Base-by-base conservation (phyloP, 1,140 invertebrate genomes). In the Acromyrmex charruanus region DNA sequence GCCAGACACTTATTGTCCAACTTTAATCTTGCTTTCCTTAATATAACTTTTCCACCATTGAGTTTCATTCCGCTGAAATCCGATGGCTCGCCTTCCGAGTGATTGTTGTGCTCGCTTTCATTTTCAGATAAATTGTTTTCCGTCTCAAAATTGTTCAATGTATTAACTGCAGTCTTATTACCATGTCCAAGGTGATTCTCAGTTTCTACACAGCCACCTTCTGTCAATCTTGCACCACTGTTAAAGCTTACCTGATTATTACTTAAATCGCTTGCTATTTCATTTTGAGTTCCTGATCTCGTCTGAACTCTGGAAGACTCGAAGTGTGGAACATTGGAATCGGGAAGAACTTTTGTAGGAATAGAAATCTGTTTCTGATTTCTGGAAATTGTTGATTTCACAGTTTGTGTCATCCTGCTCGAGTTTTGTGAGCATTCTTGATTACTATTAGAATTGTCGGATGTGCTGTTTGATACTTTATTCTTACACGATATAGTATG, bases 21-120 rank as follows among this genome's bases (percentile, higher is more conserved):
- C 90, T 97, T 97, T 82, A 97, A 93, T 89, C 97, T 95, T 9
- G 97, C 97, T 93, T 97, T 97, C 80, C 97, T 95, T 63, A 97
- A 96, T 71, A 97, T 97, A n/a, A 97, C 96, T 93, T 97, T 97
- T 1, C 96, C 96, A 88, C 96, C 96, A 49, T 96, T 95, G 49
- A 96, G 92, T 86, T 95, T 95, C 80, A 94, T 95, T 28, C 95
- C 93, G 25, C 92, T 93, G 91, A 92, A 96, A 91, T 93, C 95
- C 59, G 91, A 95, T 88, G 93, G 96, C 93, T 93, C 96, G 92
- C 94, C 95, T 93, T 95, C 94, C 4, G 92, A 92, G 21, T 94
- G 95, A 91, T 94, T 92, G 68, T 95, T 95, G 74, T 96, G 95
- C 87, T 96, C 96, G 35, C 92, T 95, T 18, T 94, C 96, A 93